Evolutionary conservation across 2,888 invertebrate genomes (phyloP).

Genomic region (Chorisops tibialis): DNA sequence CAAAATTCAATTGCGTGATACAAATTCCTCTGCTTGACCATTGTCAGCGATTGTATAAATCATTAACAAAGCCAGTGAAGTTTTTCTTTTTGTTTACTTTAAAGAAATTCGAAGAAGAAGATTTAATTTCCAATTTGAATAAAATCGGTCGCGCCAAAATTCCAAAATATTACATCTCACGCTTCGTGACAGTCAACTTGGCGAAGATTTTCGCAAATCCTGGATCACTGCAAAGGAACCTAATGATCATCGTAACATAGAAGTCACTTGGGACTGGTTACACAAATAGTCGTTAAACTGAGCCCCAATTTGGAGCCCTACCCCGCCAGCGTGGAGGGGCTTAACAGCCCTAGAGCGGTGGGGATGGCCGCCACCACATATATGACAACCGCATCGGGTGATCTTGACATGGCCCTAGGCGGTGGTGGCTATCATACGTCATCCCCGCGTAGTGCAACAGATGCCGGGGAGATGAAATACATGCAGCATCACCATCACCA

Average conservation of each 20-base stretch:
- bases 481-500: constrained; percentile 82
- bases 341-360: constrained; percentile 64
- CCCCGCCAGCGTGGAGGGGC: constrained; percentile 56
- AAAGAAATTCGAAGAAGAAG: no score
- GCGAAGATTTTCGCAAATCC: no score
- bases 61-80: no score
- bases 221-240: background rate
- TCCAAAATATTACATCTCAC: no score
- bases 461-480: constrained; percentile 94
- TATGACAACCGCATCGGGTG: constrained; percentile 86
- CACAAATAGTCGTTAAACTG: constrained; percentile 53
- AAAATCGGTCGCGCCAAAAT: no score
- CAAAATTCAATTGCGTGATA: no score
- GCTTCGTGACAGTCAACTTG: no score
- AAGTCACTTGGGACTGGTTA: constrained; percentile 17
- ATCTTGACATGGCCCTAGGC: constrained; percentile 68
- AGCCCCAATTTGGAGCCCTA: constrained; percentile 56
- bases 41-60: no score
- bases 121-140: no score
- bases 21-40: no score
- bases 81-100: no score
- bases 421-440: constrained; percentile 75
- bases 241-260: constrained; percentile 23
- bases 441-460: constrained; percentile 80
- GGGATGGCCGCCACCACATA: constrained; percentile 96